Evolutionary conservation across 1,140 invertebrate species (phyloP).

Genomic region (Eulimnadia texana): DNA sequence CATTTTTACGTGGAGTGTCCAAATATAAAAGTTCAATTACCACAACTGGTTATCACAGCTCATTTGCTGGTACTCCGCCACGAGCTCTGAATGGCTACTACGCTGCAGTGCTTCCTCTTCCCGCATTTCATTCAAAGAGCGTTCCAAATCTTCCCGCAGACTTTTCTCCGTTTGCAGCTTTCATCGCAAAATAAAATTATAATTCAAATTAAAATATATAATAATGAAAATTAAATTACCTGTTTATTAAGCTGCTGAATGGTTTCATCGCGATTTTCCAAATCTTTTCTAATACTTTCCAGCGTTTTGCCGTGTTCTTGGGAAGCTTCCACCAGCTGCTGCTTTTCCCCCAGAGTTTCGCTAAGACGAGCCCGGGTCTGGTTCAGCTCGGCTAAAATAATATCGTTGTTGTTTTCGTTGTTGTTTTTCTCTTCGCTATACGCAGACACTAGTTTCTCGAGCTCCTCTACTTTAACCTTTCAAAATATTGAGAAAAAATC

Average conservation of each 20-base stretch:
- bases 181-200: neutral
- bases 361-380: neutral
- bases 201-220: neutral
- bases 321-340: neutral
- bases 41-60: slow-evolving; percentile 7
- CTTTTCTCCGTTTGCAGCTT: slow-evolving; percentile 3
- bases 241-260: neutral
- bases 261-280: neutral
- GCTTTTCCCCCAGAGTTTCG: neutral
- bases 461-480: neutral
- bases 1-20: too few relatives aligned
- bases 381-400: neutral
- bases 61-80: slow-evolving; percentile 3
- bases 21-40: too few relatives aligned
- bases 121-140: neutral
- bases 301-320: neutral
- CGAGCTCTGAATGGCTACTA: neutral
- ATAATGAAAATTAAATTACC: neutral
- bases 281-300: neutral
- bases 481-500: neutral
- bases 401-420: neutral
- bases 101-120: slow-evolving; percentile 1
- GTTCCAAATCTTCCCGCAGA: neutral
- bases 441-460: neutral
- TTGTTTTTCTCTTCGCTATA: neutral